A percentile compares a stretch with the other conserved stretches of the same genome.
Conservation (phyloP, 2,888 invertebrate genomes). For the Agrotis clavis region DNA sequence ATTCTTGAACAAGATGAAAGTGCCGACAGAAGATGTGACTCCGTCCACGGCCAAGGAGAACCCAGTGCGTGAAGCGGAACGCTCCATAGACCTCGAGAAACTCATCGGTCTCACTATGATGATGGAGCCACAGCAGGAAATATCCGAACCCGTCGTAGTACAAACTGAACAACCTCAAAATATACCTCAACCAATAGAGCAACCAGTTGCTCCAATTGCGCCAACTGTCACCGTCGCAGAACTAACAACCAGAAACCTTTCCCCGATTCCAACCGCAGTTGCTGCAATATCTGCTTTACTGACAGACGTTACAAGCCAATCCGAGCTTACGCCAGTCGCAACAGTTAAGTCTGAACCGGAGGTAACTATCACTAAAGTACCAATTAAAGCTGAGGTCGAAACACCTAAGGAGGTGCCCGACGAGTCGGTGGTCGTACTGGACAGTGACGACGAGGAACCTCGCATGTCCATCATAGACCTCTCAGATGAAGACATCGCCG, state of each 20-base stretch:
- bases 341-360: constrained; percentile 1
- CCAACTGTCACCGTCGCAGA: background rate
- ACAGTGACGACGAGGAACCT: constrained; percentile 84
- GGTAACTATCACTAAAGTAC: constrained; percentile 26
- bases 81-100: constrained; percentile 84
- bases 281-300: background rate
- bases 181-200: constrained; percentile 19
- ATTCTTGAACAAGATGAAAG: constrained; percentile 77
- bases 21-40: constrained; percentile 69
- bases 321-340: constrained; percentile 5
- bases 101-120: constrained; percentile 77
- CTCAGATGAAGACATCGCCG: constrained; percentile 69
- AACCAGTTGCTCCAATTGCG: background rate
- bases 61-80: constrained; percentile 83
- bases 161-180: constrained; percentile 11
- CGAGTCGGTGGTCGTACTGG: constrained; percentile 75
- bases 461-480: constrained; percentile 69
- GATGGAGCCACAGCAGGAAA: constrained; percentile 56
- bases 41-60: constrained; percentile 70
- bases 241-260: background rate
- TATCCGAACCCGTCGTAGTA: background rate
- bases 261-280: background rate
- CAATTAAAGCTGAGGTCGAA: constrained; percentile 71
- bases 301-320: background rate
- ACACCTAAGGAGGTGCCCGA: constrained; percentile 29